Percentiles rank a stretch among this genome's conserved stretches.
Conservation (phyloP, 2,888 invertebrate species). For the Hedya salicella region DNA sequence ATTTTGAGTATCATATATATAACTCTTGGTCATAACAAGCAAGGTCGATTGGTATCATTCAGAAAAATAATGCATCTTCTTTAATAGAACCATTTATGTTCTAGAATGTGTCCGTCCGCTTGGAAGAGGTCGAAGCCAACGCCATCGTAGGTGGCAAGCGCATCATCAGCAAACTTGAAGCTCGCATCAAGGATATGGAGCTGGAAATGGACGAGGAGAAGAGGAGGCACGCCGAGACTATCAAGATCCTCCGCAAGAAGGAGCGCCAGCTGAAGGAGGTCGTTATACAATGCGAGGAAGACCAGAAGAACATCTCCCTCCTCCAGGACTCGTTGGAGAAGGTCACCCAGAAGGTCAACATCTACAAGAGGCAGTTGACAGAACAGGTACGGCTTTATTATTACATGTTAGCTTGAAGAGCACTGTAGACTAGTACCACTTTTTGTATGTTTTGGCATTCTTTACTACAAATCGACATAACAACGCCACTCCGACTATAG, state of each 20-base stretch:
- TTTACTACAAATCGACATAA: no score
- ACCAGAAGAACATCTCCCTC: constrained; percentile 97
- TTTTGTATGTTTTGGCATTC: no score
- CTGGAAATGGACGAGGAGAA: constrained; percentile 98
- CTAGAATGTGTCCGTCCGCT: constrained; percentile 93
- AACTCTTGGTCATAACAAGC: no score
- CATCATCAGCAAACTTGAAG: constrained; percentile 98
- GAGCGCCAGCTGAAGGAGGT: constrained; percentile 98
- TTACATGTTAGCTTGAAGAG: no score
- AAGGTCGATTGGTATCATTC: no score
- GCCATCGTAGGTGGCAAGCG: constrained; percentile 98
- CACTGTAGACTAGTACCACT: no score
- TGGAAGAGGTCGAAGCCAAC: constrained; percentile 98
- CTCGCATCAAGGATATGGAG: constrained; percentile 97
- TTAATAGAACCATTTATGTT: no score
- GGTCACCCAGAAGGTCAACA: constrained; percentile 92
- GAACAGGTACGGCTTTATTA: constrained; percentile 89
- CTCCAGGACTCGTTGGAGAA: constrained; percentile 96
- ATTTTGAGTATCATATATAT: no score
- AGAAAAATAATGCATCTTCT: no score
- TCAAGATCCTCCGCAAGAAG: constrained; percentile 99
- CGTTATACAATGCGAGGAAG: constrained; percentile 97
- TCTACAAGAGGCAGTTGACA: constrained; percentile 97
- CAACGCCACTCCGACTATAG: no score
- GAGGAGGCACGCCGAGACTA: constrained; percentile 98